Conservation (phyloP, 1,140 invertebrate species). For the Drosophila willistoni region DNA sequence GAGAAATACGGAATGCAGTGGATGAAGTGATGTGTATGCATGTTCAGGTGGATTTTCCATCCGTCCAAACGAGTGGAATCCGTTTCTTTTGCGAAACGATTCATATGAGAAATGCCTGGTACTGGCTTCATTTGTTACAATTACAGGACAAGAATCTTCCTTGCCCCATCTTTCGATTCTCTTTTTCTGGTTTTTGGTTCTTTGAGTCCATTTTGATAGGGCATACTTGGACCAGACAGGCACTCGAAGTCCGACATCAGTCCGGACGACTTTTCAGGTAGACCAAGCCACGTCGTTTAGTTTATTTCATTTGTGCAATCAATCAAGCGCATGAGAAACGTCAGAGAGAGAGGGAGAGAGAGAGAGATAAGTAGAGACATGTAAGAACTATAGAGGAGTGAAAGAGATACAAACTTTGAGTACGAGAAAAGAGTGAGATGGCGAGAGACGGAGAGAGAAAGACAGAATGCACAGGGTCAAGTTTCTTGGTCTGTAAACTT, state of each 20-base stretch:
- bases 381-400: not conserved
- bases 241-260: conserved; percentile 3
- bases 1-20: not conserved
- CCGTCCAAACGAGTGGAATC: not conserved
- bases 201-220: conserved; percentile 53
- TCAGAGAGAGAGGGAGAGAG: conserved; percentile 37
- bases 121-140: conserved; percentile 62
- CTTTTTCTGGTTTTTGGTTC: not conserved
- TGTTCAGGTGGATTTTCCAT: conserved; percentile 11
- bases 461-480: conserved; percentile 30
- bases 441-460: conserved; percentile 6
- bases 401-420: not conserved
- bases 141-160: conserved; percentile 28
- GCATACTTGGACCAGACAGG: conserved; percentile 35
- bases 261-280: conserved; percentile 28
- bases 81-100: conserved; percentile 16
- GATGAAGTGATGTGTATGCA: conserved; percentile 4
- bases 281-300: conserved; percentile 30
- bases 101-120: conserved; percentile 36
- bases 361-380: not conserved
- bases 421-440: not conserved
- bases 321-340: conserved; percentile 62
- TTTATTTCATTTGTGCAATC: conserved; percentile 61
- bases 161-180: not conserved
- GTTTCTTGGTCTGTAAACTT: conserved; percentile 20